Evolutionary conservation across 2,888 invertebrate species (phyloP), one percentile per base, ranked within the genome.

Genomic region (Tetranychus piercei): DNA sequence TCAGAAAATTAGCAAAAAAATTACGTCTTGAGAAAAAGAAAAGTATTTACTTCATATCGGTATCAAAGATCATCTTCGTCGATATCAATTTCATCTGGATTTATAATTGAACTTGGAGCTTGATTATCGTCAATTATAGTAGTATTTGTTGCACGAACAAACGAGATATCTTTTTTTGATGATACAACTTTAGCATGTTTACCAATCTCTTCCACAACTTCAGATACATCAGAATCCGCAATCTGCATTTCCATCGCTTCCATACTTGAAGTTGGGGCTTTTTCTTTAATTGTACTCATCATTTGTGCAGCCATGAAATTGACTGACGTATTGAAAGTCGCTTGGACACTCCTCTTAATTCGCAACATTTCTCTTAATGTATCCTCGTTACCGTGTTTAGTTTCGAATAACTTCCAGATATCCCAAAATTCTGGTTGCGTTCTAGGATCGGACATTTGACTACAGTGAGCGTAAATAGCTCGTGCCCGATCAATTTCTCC

Each of bases 301-400:
- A 96, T 94, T 83, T 96, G 96, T 0, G 95, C 94, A 18, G 94
- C 92, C 94, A 97, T 96, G 90, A 95, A 96, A 82, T 97, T 97
- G n/a, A 89, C 86, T 81, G 82, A 77, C 34, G 76, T 76, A 70
- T 76, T 76, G 67, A 94, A 99, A 80, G 92, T 92, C 6, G 97
- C 97, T 84, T 96, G 95, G 0, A 99, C 92, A 81, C 94, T 94
- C 79, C 97, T 88, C 84, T 96, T 95, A 78, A 99, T 95, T 80
- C 97, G 87, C 79, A 99, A 85, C 96, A 99, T 96, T 85, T 99
- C 97, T 71, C 96, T 86, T 88, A 99, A 94, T 0, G 99, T 99
- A 81, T 99, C 99, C 83, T 99, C 97, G 84, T 99, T 99, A 20
- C 99, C 99, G 83, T 99, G 97, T 72, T 92, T 88, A 22, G 97